Base-by-base conservation (phyloP, 1,140 invertebrate genomes). In the Micrasema minimum region DNA sequence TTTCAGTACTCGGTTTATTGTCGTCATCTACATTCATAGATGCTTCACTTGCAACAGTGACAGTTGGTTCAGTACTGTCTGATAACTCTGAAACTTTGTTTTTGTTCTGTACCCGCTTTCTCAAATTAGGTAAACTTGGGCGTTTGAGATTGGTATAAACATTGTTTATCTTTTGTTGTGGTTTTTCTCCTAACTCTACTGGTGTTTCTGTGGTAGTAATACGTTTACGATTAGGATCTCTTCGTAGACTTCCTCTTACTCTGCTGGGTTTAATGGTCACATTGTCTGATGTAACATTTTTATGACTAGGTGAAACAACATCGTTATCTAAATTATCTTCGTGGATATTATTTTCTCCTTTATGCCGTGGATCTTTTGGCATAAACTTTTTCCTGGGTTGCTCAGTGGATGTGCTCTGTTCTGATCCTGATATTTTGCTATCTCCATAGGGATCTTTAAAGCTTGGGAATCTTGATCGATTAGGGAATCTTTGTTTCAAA, bases 301-400 rank as follows among this genome's bases (percentile, higher is more conserved):
- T 66, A 6, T 66, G 59, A 46, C 23, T 38, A 1, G 55, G 55
- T n/a, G 46, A 18, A 22, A 51, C 10, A n/a, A 62, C 38, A 35
- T 59, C 59, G 12, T 31, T 57, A 14, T 73, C 68, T 9, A 57
- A 11, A n/a, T 75, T 61, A 76, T 75, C 11, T 77, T 79, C 79
- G 6, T 78, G 72, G 80, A 35, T 35, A 2, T n/a, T 45, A 16
- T 72, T 61, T 51, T 75, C 59, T 79, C 74, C 23, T 71, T 80
- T 83, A 57, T 85, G 77, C 70, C 82, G 76, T 1, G 83, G 81
- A 53, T 85, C 83, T 79, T 85, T 85, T 3, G 83, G 83, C 20
- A 77, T 82, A 59, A 84, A 85, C 41, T 79, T 80, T 62, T 80
- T 85, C 50, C 82, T 80, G 2, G 75, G 72, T 59, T 51, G 10